phyloP scores from a whole-genome alignment of 2,888 invertebrate genomes.

The Hydriomena furcata region DNA sequence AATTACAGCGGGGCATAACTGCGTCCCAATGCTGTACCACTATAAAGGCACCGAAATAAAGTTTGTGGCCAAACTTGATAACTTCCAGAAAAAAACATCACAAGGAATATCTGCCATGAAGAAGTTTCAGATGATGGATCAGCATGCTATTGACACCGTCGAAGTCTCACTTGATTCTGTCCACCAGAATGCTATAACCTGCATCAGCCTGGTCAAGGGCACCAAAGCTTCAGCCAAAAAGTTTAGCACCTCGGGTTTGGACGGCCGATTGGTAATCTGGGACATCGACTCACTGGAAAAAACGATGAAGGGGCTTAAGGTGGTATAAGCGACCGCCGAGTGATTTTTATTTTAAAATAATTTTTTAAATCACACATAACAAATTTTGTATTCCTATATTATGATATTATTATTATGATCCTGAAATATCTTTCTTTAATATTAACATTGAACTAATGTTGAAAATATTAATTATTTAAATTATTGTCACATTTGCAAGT shows the following conservation, averaged over 20 bases:
- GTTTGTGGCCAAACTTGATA: slow-evolving; percentile 94
- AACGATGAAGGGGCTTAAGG: slow-evolving; percentile 87
- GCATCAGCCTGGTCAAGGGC: slow-evolving; percentile 89
- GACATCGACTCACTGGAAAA: slow-evolving; percentile 88
- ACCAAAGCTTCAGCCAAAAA: slow-evolving; percentile 89
- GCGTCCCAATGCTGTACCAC: slow-evolving; percentile 95
- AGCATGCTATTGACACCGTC: slow-evolving; percentile 93
- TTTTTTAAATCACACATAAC: too few relatives aligned
- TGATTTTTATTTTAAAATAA: too few relatives aligned
- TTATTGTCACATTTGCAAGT: too few relatives aligned
- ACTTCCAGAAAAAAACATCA: slow-evolving; percentile 93
- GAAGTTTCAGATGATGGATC: slow-evolving; percentile 97
- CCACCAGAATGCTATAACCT: slow-evolving; percentile 98
- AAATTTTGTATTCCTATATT: too few relatives aligned
- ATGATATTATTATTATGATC: too few relatives aligned
- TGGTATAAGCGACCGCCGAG: slow-evolving; percentile 61
- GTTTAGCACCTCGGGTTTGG: slow-evolving; percentile 96
- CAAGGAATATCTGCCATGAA: slow-evolving; percentile 97
- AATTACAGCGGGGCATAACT: slow-evolving; percentile 97
- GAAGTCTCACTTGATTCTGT: slow-evolving; percentile 96
- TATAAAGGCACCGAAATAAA: slow-evolving; percentile 88
- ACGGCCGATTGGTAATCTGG: slow-evolving; percentile 98
- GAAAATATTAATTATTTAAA: too few relatives aligned
- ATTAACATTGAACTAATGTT: too few relatives aligned
- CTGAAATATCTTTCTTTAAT: too few relatives aligned